Conservation (phyloP, 2,888 invertebrate genomes). For the Drosophila dives region DNA sequence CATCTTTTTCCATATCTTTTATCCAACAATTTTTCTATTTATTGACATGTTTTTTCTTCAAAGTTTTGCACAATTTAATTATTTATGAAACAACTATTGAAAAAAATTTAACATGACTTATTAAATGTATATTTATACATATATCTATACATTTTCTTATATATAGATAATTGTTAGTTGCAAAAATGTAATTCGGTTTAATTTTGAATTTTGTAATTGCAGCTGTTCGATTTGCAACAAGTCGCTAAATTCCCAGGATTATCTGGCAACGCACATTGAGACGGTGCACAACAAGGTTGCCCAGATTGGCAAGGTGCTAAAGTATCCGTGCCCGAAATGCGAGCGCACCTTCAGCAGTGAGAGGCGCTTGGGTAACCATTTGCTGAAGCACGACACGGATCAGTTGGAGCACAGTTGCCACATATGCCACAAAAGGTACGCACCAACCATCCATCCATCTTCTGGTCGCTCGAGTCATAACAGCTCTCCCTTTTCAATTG, state of each 20-base stretch:
- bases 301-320: slow-evolving; percentile 61
- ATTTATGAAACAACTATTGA: not conserved
- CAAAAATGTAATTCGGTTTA: not conserved
- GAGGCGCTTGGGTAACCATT: slow-evolving; percentile 59
- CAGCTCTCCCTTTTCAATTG: slow-evolving; percentile 2
- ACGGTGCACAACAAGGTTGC: slow-evolving; percentile 70
- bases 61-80: not conserved
- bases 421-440: slow-evolving; percentile 65
- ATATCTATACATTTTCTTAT: not conserved
- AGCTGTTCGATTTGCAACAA: slow-evolving; percentile 70
- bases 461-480: slow-evolving; percentile 6
- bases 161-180: not conserved
- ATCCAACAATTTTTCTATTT: not conserved
- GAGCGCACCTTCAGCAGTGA: slow-evolving; percentile 73
- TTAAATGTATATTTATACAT: not conserved
- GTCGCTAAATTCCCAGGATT: slow-evolving; percentile 69
- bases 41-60: not conserved
- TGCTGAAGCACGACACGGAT: slow-evolving; percentile 68
- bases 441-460: not conserved
- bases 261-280: slow-evolving; percentile 72
- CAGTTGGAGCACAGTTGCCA: slow-evolving; percentile 69
- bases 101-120: not conserved
- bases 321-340: slow-evolving; percentile 67
- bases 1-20: not conserved
- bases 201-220: not conserved